Base-by-base conservation (phyloP, 2,888 invertebrate genomes). In the Podabrus alpinus region DNA sequence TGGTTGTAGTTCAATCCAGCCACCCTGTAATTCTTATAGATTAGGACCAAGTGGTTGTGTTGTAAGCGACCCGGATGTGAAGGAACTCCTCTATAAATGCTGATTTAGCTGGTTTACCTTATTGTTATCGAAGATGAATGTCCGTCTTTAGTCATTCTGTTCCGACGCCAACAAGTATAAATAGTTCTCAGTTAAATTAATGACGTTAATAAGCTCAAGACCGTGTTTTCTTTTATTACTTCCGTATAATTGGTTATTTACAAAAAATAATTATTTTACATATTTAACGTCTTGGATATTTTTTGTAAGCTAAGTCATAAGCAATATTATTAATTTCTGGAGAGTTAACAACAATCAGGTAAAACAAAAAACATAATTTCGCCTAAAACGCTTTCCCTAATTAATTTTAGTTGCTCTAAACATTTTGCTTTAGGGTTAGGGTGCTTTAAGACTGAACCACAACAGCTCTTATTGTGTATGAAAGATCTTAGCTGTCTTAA, bases 51-150 rank as follows among this genome's bases (percentile, higher is more conserved):
- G 68, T 69, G 17, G 45, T 62, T n/a, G 15, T 64, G 62, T 68
- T 71, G 71, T 71, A 71, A 69, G 68, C 72, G 69, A 69, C 68
- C 73, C 16, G 66, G 68, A 70, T 76, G 69, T 66, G 59, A 68
- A 67, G 59, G 72, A 19, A 74, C 69, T 66, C 45, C 69, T 70
- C 69, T 67, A 68, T 75, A 71, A 78, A 81, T 81, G 80, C 81
- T 81, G 82, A 82, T 81, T 80, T 81, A 79, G 79, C 79, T 74
- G 79, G 78, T 81, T 80, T 81, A 81, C 80, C 76, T 81, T 80
- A 81, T 82, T 81, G 82, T 82, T 81, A 81, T 81, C 77, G 76
- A 77, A 82, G 82, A 82, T 79, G 77, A 81, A 83, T 83, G 81
- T 78, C 77, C 71, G 77, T 79, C 79, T 80, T 83, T 81, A 82